Evolutionary conservation across 2,888 invertebrate genomes (phyloP), one percentile per base, ranked within the genome.

Genomic region (Gastracanthus pulcherrimus): DNA sequence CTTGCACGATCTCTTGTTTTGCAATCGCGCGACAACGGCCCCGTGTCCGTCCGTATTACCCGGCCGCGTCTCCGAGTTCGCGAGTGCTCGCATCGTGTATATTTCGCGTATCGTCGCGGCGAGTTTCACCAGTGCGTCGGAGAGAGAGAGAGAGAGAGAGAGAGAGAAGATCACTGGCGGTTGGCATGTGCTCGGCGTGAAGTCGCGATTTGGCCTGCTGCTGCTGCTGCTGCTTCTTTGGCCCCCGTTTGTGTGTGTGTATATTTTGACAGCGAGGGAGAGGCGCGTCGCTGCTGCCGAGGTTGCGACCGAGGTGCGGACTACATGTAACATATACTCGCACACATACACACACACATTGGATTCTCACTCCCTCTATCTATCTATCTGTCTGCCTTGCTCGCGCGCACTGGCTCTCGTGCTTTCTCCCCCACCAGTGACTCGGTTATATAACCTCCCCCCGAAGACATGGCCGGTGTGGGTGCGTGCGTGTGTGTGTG

Each of bases 361-460:
- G n/a, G n/a, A n/a, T n/a, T n/a, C n/a, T n/a, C n/a, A n/a, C n/a
- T n/a, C n/a, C n/a, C n/a, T n/a, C n/a, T n/a, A n/a, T n/a, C n/a
- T n/a, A n/a, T n/a, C n/a, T n/a, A n/a, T n/a, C n/a, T n/a, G n/a
- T 55, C 55, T 26, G 23, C 26, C 55, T 48, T 19, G n/a, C 19
- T 71, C 36, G 31, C 34, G 38, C 58, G 26, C 36, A 48, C 48
- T 13, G n/a, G 13, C 34, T 34, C 72, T 9, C 38, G 16, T 26
- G 26, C 26, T 38, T 16, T 19, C 2, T 9, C 71, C 23, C 58
- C n/a, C 29, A 26, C 72, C 23, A 23, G 2, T 19, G 51, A 9
- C 26, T 70, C 34, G 64, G 64, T 75, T 75, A 75, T 64, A 64
- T 75, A 75, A 75, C 75, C 75, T 36, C 75, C 26, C 75, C 48